Evolutionary conservation across 2,797 vertebrate genomes (phyloP).

Genomic region (Hozukius guyotensis): DNA sequence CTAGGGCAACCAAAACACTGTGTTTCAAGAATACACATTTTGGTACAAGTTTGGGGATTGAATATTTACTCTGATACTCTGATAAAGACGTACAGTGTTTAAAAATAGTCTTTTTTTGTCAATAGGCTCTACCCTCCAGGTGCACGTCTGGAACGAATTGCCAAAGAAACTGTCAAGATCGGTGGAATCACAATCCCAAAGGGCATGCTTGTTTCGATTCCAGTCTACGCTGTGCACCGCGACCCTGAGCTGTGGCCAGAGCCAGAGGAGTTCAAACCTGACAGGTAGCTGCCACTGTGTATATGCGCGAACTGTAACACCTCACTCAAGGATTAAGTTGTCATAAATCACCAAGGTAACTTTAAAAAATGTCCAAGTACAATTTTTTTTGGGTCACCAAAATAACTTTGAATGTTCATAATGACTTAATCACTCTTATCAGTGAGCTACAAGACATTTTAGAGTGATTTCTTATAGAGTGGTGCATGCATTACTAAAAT

Average conservation of each 20-base stretch:
- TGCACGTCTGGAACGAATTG: conserved; percentile 71
- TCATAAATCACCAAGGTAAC: background rate
- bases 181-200: conserved; percentile 75
- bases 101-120: background rate
- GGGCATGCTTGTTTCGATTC: conserved; percentile 66
- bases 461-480: background rate
- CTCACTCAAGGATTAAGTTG: background rate
- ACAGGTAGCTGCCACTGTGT: conserved; percentile 68
- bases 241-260: conserved; percentile 77
- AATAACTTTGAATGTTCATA: background rate
- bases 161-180: conserved; percentile 80
- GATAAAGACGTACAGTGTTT: background rate
- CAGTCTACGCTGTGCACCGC: conserved; percentile 71
- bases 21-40: background rate
- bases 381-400: background rate
- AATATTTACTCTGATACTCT: background rate
- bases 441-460: background rate
- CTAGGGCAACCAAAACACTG: background rate
- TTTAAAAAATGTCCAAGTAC: background rate
- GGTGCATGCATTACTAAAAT: background rate
- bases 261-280: conserved; percentile 81
- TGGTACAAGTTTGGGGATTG: background rate
- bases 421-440: background rate
- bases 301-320: background rate
- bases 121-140: conserved; percentile 48